These are phyloP conservation scores for Falcaria lacertinaria DNA, from an alignment of 2,888 invertebrate genomes.

Conservation along the genomic window DNA sequence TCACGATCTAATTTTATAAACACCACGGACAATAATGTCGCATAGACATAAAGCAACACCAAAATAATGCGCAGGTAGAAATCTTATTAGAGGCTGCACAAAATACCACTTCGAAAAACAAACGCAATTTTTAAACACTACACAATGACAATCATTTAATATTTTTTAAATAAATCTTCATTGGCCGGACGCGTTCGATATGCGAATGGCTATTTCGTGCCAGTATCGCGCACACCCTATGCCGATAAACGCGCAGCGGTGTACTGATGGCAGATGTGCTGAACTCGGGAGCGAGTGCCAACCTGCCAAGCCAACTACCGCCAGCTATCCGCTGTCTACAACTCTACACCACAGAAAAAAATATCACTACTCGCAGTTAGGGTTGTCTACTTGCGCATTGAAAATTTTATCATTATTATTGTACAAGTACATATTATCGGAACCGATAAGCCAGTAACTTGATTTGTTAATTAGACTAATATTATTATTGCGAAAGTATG, in stretches of 20 bases:
- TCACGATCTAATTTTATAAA: constrained; percentile 24
- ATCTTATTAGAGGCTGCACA: constrained; percentile 25
- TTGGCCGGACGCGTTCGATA: constrained; percentile 40
- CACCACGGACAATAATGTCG: constrained; percentile 22
- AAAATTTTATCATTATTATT: too few species aligned
- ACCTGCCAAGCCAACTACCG: constrained; percentile 30
- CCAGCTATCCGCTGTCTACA: not conserved
- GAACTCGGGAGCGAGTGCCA: constrained; percentile 40
- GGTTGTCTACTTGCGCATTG: not conserved
- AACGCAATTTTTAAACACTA: constrained; percentile 31
- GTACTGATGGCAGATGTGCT: constrained; percentile 41
- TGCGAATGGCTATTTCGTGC: constrained; percentile 30
- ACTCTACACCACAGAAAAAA: too few species aligned
- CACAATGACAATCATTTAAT: constrained; percentile 44
- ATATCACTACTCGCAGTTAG: not conserved
- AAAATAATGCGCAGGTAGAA: constrained; percentile 16
- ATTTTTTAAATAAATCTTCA: constrained; percentile 35
- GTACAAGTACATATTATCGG: too few species aligned
- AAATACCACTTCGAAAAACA: constrained; percentile 35
- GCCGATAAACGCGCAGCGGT: constrained; percentile 54
- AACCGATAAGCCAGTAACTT: too few species aligned
- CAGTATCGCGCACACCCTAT: constrained; percentile 43
- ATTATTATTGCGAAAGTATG: too few species aligned
- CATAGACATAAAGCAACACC: constrained; percentile 19
- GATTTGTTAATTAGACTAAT: too few species aligned